Conservation (phyloP, 2,888 invertebrate genomes). For the Sphaeridia pumilis region DNA sequence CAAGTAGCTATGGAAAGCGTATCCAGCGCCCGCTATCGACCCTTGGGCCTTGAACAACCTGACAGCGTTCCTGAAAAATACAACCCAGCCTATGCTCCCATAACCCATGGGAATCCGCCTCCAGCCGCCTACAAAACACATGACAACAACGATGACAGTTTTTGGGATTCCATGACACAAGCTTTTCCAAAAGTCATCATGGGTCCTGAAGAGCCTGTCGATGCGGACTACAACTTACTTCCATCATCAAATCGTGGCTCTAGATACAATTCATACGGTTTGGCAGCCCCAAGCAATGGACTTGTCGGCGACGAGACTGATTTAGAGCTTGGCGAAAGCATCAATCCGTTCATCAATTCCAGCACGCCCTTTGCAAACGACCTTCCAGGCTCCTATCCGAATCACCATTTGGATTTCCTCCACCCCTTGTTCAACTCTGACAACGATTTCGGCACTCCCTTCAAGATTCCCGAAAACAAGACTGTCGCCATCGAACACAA, state of each 20-base stretch:
- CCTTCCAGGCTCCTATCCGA: slow-evolving; percentile 1
- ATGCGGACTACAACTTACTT: background rate
- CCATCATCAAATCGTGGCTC: background rate
- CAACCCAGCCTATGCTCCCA: too few relatives aligned
- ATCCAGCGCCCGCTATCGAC: background rate
- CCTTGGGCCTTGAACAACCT: background rate
- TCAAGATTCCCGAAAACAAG: slow-evolving; percentile 12
- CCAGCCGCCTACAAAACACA: too few relatives aligned
- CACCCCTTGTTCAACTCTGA: slow-evolving; percentile 10
- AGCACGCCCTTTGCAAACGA: slow-evolving; percentile 11
- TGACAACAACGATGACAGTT: too few relatives aligned
- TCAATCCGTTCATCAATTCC: slow-evolving; percentile 14
- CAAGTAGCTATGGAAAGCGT: background rate
- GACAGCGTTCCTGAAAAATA: background rate
- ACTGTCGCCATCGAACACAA: slow-evolving; percentile 13
- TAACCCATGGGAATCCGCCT: too few relatives aligned
- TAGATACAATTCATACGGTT: too few relatives aligned
- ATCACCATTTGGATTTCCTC: slow-evolving; percentile 2
- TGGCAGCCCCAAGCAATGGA: too few relatives aligned
- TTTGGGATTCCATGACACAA: background rate
- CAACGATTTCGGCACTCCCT: background rate
- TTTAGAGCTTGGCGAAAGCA: slow-evolving; percentile 12
- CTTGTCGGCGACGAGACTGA: slow-evolving; percentile 5
- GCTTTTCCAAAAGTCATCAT: background rate
- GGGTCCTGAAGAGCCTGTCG: background rate